Conservation (phyloP, 2,797 vertebrate species). For the Aeoliscus strigatus region DNA sequence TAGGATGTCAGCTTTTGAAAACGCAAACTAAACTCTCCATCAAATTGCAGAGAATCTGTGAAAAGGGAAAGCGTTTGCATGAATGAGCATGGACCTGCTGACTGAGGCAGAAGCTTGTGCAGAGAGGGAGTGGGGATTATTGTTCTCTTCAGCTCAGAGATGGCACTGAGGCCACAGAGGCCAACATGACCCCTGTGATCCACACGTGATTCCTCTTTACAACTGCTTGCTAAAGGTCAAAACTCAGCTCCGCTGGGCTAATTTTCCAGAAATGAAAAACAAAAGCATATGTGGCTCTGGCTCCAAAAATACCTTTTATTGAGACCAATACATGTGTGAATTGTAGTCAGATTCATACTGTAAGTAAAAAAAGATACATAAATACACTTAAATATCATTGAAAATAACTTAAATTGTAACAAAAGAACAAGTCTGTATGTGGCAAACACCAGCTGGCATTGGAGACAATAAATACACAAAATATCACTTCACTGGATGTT, state of each 20-base stretch:
- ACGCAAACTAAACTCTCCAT: constrained; percentile 25
- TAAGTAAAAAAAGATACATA: constrained; percentile 69
- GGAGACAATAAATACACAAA: constrained; percentile 62
- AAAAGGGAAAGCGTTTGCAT: constrained; percentile 58
- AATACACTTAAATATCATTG: constrained; percentile 79
- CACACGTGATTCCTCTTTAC: constrained; percentile 56
- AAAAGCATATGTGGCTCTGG: constrained; percentile 23
- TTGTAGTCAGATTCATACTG: constrained; percentile 52
- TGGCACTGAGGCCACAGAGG: constrained; percentile 65
- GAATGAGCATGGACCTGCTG: constrained; percentile 70
- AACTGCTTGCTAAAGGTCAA: constrained; percentile 38
- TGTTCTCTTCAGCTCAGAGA: constrained; percentile 63
- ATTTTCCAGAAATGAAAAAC: constrained; percentile 54
- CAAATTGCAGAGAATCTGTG: constrained; percentile 39
- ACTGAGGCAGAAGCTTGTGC: constrained; percentile 63
- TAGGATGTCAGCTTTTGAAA: constrained; percentile 34
- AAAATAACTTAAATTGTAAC: constrained; percentile 79
- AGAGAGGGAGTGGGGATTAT: constrained; percentile 62
- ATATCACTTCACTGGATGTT: constrained; percentile 65
- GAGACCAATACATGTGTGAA: constrained; percentile 63
- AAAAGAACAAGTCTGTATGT: constrained; percentile 67
- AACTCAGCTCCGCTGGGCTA: constrained; percentile 27
- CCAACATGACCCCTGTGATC: constrained; percentile 67
- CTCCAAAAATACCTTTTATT: constrained; percentile 69
- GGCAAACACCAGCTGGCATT: constrained; percentile 52